Evolutionary conservation across 2,888 invertebrate genomes (phyloP), one percentile per base, ranked within the genome.

Genomic region (Noctua comes): DNA sequence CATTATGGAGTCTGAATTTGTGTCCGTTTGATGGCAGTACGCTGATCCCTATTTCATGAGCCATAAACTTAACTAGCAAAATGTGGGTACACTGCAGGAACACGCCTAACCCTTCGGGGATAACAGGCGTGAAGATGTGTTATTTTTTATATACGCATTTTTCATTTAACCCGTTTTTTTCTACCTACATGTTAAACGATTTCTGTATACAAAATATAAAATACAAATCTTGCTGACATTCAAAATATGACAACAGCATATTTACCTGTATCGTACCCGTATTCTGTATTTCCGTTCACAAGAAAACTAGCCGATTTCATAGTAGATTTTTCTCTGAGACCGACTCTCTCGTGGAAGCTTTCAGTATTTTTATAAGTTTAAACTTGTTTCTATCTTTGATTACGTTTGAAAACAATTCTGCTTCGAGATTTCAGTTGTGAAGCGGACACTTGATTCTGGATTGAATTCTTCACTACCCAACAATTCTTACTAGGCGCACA

Each of bases 361-460:
- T 51, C 68, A 73, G 70, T 71, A 81, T 81, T 84, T 78, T 73
- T 84, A 77, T 68, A 80, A 71, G 70, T 81, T 77, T 73, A 84
- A 71, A 77, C 64, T 84, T 81, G 54, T 81, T 74, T 83, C 76
- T 72, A 65, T 81, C 59, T 81, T 31, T 69, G 73, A 84, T 81
- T 72, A 77, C 51, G 71, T 77, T 77, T 74, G 54, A 68, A 85
- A 85, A 68, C 82, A 77, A 81, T 74, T 81, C 74, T 73, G 74
- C 68, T 84, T 77, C 24, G 65, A 71, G 43, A 85, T 68, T 81
- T 83, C 77, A 54, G 71, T 65, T n/a, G 65, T 24, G 73, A 65
- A 77, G 70, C 59, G 73, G 64, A 72, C 77, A 68, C 73, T 85
- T 74, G 73, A 81, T 77, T 74, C 40, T 48, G 16, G 59, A 85